Conservation (phyloP, 2,888 invertebrate genomes). For the Morinoia aosen region DNA sequence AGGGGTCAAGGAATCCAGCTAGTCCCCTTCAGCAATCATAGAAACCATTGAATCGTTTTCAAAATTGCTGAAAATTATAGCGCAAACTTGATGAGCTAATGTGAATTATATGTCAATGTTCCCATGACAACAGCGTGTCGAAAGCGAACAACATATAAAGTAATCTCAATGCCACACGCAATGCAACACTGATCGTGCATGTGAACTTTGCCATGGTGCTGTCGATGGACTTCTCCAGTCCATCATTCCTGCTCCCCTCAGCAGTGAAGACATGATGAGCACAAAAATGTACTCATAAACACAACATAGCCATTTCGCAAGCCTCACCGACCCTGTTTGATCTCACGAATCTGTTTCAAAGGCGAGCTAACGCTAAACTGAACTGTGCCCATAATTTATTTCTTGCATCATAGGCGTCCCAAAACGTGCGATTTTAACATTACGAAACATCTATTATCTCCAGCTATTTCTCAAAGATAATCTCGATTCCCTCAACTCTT, state of each 20-base stretch:
- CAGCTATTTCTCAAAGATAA: not conserved
- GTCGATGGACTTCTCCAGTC: not conserved
- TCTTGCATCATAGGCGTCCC: too few relatives aligned
- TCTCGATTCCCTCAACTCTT: not conserved
- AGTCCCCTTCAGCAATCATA: not conserved
- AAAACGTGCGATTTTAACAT: not conserved
- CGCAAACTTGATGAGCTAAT: not conserved
- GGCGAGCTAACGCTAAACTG: too few relatives aligned
- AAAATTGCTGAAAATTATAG: not conserved
- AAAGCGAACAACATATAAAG: not conserved
- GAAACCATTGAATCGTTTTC: not conserved
- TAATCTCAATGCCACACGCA: not conserved
- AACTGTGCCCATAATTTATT: too few relatives aligned
- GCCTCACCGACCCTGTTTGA: not conserved
- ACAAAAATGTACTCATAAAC: not conserved
- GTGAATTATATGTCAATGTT: not conserved
- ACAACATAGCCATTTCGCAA: not conserved
- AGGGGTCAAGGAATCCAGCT: not conserved
- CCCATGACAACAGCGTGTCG: too few relatives aligned
- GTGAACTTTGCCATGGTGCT: not conserved
- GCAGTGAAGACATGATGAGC: too few relatives aligned
- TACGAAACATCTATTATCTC: not conserved
- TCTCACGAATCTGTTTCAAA: not conserved
- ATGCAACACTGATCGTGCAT: not conserved
- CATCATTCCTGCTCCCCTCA: not conserved